Percentiles rank a stretch among this genome's conserved stretches.
Evolutionary conservation across 92 coral and sea anemone species (phyloP).

Genomic region (Palythoa heliodiscus): DNA sequence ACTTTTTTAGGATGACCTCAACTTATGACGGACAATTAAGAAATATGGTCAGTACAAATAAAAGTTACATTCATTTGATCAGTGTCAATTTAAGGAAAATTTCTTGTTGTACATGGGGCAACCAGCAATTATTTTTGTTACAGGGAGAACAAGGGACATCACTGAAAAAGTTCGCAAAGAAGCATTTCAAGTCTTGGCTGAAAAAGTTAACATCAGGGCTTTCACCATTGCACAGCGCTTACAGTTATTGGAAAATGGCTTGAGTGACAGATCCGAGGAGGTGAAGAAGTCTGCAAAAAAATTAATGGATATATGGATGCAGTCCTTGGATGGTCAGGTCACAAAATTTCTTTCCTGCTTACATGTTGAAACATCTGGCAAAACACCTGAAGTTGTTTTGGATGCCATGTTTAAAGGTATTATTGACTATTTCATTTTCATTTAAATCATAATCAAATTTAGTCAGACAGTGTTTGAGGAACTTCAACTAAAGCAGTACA

Average conservation of each 20-base stretch:
- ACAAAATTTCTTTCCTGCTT: constrained; percentile 70
- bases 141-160: constrained; percentile 91
- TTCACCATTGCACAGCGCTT: constrained; percentile 92
- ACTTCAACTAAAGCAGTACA: neutral
- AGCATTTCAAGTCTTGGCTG: constrained; percentile 79
- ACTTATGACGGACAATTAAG: too few relatives aligned
- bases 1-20: too few relatives aligned
- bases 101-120: too few relatives aligned
- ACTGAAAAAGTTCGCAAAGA: constrained; percentile 80
- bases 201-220: constrained; percentile 80
- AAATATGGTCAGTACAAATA: too few relatives aligned
- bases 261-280: constrained; percentile 80
- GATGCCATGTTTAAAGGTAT: constrained; percentile 79
- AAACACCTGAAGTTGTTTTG: constrained; percentile 74
- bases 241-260: constrained; percentile 83
- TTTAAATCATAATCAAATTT: neutral
- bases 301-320: constrained; percentile 77
- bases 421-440: neutral
- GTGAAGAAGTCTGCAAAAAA: constrained; percentile 72
- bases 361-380: constrained; percentile 82
- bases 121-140: neutral
- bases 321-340: constrained; percentile 70
- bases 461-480: neutral
- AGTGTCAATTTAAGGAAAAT: too few relatives aligned
- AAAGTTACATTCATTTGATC: too few relatives aligned